A percentile compares a stretch with the other conserved stretches of the same genome.
phyloP scores from a whole-genome alignment of 2,888 invertebrate species.

The Onthophagus sagittarius region DNA sequence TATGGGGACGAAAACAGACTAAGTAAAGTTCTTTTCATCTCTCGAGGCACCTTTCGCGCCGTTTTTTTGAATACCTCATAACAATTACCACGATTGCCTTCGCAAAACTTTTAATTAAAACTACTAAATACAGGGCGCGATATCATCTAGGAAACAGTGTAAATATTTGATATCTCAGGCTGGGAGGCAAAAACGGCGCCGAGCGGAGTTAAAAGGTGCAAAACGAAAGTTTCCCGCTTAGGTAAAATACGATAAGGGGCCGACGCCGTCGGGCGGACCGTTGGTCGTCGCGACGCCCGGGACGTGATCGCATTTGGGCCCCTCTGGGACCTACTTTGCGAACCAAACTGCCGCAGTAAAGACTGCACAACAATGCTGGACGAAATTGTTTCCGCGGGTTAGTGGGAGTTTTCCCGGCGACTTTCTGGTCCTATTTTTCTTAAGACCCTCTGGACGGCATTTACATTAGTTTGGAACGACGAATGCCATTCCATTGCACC shows the following conservation, averaged over 20 bases:
- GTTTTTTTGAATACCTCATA: neutral
- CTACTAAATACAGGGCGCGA: neutral
- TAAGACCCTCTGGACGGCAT: constrained; percentile 3
- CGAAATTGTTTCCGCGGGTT: constrained; percentile 35
- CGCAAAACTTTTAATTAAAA: neutral
- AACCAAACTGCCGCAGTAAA: constrained; percentile 36
- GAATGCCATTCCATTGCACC: neutral
- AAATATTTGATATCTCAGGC: neutral
- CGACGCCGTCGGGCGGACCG: neutral
- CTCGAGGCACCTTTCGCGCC: neutral
- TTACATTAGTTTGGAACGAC: constrained; percentile 2
- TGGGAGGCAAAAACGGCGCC: neutral
- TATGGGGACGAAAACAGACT: neutral
- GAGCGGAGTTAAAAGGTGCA: neutral
- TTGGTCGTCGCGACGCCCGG: constrained; percentile 24
- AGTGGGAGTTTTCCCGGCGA: constrained; percentile 27
- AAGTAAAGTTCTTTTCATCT: neutral
- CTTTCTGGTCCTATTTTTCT: neutral
- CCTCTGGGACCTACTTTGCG: constrained; percentile 38
- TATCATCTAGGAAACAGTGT: neutral
- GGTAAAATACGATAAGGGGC: constrained; percentile 11
- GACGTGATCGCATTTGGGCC: constrained; percentile 41
- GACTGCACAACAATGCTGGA: constrained; percentile 37
- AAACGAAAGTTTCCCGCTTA: neutral
- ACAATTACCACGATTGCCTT: neutral